Base-by-base conservation (phyloP, 2,888 invertebrate genomes). In the Nymphalis c-album region DNA sequence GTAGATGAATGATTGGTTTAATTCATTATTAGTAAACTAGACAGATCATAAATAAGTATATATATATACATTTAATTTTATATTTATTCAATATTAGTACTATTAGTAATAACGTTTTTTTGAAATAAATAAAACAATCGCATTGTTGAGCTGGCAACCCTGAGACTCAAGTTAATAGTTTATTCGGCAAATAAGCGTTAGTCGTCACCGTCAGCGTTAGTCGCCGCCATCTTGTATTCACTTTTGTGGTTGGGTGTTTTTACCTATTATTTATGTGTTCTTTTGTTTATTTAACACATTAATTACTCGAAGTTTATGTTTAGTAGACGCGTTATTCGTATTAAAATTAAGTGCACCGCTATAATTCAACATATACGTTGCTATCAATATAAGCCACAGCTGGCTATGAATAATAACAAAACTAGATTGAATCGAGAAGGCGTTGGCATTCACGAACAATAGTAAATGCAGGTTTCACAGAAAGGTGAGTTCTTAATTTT, bases 401-500 rank as follows among this genome's bases (percentile, higher is more conserved):
- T 69, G 71, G 71, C 61, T 69, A 72, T 69, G 67, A 59, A 61
- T 63, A 58, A 47, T 46, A 64, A 60, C 63, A 63, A 46, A 64
- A 50, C 48, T 59, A 60, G 47, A 22, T 58, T 46, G 47, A 35
- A 60, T 67, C 58, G 62, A 67, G 67, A 60, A 71, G 61, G 62
- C 61, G 71, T 70, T 63, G 68, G 68, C 35, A 48, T 45, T 69
- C 50, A 47, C 53, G 61, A 66, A 50, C 46, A 69, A 65, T 51
- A 69, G 69, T 77, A 75, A 75, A 78, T 78, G 78, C 77, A 78
- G 76, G 74, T 73, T 76, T 67, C 76, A 67, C 73, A 73, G 73
- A 64, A 74, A 74, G 77, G 76, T 76, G 57, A 63, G 73, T 69
- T 53, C 22, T 47, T 59, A 60, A 22, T 50, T 48, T 63, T 59